These are phyloP conservation scores for Solea senegalensis DNA, from an alignment of 2,113 vertebrate genomes.

Conservation along the genomic window DNA sequence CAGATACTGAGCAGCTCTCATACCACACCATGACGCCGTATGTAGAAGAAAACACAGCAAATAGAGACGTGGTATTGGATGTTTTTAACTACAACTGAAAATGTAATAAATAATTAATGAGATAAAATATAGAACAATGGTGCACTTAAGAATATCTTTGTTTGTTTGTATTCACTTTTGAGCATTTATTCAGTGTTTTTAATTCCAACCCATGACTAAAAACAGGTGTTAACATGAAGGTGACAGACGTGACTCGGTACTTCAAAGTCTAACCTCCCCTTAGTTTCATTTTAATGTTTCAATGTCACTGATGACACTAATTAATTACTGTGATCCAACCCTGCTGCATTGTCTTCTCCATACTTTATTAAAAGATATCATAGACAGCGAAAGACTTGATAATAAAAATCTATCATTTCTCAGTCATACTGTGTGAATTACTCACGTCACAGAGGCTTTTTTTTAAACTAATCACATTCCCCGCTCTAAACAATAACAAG, in stretches of 20 bases:
- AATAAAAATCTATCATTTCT: constrained; percentile 45
- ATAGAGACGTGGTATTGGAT: too few species aligned
- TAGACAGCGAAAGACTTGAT: constrained; percentile 13
- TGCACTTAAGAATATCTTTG: not conserved
- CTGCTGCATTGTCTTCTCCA: not conserved
- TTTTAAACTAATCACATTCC: not conserved
- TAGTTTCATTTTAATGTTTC: not conserved
- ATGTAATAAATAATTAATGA: too few species aligned
- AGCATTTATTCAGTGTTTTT: too few species aligned
- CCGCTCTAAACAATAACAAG: not conserved
- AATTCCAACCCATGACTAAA: too few species aligned
- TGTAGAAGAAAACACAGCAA: too few species aligned
- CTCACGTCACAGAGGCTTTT: constrained; percentile 10
- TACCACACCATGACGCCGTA: too few species aligned
- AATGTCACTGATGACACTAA: not conserved
- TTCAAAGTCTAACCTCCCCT: too few species aligned
- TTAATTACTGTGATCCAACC: constrained; percentile 14
- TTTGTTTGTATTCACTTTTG: not conserved
- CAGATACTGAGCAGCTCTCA: too few species aligned
- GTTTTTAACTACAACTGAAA: too few species aligned
- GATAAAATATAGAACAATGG: too few species aligned
- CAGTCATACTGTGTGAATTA: constrained; percentile 40
- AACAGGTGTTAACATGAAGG: too few species aligned
- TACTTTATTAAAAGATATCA: constrained; percentile 35
- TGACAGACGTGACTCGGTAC: too few species aligned